Percentiles rank a stretch among this genome's conserved stretches.
Conservation (phyloP, 2,797 vertebrate species). For the Eulemur albifrons region DNA sequence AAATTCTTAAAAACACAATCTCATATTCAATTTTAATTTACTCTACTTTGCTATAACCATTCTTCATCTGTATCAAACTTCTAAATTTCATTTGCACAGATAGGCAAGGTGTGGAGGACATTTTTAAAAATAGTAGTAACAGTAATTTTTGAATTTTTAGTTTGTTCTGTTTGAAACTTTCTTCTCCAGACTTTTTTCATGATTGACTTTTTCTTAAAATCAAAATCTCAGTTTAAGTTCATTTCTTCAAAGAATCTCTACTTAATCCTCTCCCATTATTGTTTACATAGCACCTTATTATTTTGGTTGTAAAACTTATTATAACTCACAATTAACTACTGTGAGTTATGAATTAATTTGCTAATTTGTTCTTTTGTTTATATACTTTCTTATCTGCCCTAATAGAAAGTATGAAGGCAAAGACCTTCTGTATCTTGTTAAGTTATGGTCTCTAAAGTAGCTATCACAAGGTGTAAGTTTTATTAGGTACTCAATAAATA, state of each 20-base stretch:
- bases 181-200: background rate
- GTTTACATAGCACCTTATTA: background rate
- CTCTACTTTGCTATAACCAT: background rate
- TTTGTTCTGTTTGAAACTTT: background rate
- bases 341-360: background rate
- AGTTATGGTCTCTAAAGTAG: background rate
- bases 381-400: background rate
- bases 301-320: background rate
- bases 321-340: background rate
- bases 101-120: accelerated
- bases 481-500: background rate
- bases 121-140: background rate
- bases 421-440: background rate
- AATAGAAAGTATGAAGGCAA: background rate
- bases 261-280: background rate
- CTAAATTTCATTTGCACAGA: background rate
- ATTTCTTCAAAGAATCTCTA: background rate
- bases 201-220: background rate
- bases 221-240: background rate
- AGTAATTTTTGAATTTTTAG: background rate
- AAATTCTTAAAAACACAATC: background rate
- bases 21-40: background rate
- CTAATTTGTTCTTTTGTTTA: background rate
- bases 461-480: background rate
- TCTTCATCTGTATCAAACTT: background rate